These are phyloP conservation scores for Uropsilus gracilis DNA, from an alignment of 2,113 vertebrate species.

Conservation along the genomic window DNA sequence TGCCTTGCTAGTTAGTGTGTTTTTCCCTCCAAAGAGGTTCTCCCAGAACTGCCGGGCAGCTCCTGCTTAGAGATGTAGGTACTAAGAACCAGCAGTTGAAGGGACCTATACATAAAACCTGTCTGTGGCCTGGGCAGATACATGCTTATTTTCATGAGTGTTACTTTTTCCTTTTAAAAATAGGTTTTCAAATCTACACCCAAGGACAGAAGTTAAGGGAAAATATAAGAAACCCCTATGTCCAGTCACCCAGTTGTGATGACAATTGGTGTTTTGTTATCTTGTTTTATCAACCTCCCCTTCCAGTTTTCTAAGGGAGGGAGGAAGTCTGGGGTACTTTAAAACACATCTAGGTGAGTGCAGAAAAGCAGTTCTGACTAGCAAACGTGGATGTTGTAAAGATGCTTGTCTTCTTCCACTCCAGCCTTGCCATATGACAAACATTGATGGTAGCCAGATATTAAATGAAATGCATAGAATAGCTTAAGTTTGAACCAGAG, in stretches of 20 bases:
- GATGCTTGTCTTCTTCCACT: not conserved
- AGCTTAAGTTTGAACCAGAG: not conserved
- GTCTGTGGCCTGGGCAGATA: not conserved
- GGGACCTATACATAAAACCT: not conserved
- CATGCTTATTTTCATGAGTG: not conserved
- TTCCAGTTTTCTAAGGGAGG: not conserved
- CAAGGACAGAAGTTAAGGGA: not conserved
- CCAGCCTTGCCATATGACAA: not conserved
- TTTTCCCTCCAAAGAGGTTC: not conserved
- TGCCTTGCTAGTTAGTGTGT: not conserved
- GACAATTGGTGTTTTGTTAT: not conserved
- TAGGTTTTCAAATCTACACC: not conserved
- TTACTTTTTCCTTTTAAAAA: not conserved
- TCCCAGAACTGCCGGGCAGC: not conserved
- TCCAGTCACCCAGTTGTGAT: not conserved
- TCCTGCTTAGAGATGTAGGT: not conserved
- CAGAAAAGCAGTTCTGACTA: not conserved
- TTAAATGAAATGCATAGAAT: not conserved
- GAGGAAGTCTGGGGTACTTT: not conserved
- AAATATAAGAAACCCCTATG: not conserved
- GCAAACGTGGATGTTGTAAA: constrained; percentile 17
- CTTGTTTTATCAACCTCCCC: not conserved
- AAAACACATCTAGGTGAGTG: constrained; percentile 5
- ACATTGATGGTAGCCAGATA: not conserved
- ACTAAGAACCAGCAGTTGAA: not conserved